A percentile compares a stretch with the other conserved stretches of the same genome.
Conservation (phyloP, 2,888 invertebrate species). For the Diaphora mendica region DNA sequence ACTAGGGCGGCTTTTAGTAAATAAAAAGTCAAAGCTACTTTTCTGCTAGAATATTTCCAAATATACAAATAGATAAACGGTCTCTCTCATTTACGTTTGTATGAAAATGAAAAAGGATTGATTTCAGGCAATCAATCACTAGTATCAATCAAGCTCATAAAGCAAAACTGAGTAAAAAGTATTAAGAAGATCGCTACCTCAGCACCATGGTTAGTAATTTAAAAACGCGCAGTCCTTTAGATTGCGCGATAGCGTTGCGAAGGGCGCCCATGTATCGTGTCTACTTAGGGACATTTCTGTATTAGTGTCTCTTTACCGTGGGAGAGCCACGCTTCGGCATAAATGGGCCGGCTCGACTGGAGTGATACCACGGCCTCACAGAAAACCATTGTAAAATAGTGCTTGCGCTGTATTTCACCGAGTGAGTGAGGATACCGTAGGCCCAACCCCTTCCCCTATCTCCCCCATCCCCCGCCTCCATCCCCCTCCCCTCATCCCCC, state of each 20-base stretch:
- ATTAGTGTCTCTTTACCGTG: too few species aligned
- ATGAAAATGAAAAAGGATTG: neutral
- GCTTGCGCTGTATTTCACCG: too few species aligned
- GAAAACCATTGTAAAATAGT: too few species aligned
- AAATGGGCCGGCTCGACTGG: too few species aligned
- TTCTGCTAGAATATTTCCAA: neutral
- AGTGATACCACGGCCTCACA: too few species aligned
- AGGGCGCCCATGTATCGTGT: slow-evolving; percentile 1
- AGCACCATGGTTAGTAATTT: slow-evolving; percentile 64
- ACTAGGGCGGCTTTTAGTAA: neutral
- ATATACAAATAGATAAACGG: slow-evolving; percentile 2
- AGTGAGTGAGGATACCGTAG: too few species aligned
- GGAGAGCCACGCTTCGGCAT: too few species aligned
- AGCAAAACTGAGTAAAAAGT: slow-evolving; percentile 38
- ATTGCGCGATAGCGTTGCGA: slow-evolving; percentile 58
- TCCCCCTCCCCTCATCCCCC: too few species aligned
- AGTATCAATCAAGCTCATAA: slow-evolving; percentile 34
- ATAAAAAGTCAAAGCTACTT: neutral
- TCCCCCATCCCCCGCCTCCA: too few species aligned
- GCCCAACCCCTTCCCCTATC: too few species aligned
- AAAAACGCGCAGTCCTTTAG: slow-evolving; percentile 68
- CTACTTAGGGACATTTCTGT: neutral
- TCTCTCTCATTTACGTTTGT: neutral
- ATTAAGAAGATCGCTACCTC: slow-evolving; percentile 42
- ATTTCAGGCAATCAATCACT: slow-evolving; percentile 14